Percentiles rank a stretch among this genome's conserved stretches.
phyloP scores from a whole-genome alignment of 1,140 invertebrate species.

The Orchestia grillus region DNA sequence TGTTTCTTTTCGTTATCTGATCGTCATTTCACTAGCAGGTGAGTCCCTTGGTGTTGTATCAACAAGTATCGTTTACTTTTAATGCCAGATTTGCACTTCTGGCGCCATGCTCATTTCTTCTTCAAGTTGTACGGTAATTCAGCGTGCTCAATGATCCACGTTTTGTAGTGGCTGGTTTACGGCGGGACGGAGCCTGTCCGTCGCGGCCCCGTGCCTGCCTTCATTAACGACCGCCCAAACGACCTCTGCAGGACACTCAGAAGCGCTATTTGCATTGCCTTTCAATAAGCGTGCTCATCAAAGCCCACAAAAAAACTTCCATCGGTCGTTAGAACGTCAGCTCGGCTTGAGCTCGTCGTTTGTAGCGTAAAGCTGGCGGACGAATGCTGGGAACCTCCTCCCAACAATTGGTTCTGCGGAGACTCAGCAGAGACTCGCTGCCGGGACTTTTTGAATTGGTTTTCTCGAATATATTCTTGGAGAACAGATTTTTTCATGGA shows the following conservation, averaged over 20 bases:
- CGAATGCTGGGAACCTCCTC: not conserved
- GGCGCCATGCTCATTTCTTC: not conserved
- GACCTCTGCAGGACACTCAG: not conserved
- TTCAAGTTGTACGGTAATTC: not conserved
- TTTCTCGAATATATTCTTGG: not conserved
- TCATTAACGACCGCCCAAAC: not conserved
- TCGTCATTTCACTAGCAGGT: not conserved
- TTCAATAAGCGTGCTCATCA: slow-evolving; percentile 28
- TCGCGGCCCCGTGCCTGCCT: not conserved
- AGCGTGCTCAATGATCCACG: not conserved
- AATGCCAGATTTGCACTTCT: not conserved
- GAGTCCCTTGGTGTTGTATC: not conserved
- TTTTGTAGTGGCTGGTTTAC: not conserved
- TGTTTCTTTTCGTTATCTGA: not conserved
- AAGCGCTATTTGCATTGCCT: slow-evolving; percentile 30
- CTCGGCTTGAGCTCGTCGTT: not conserved
- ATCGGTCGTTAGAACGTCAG: slow-evolving; percentile 19
- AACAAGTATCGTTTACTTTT: not conserved
- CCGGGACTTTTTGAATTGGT: not conserved
- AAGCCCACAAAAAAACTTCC: not conserved
- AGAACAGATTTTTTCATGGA: not conserved
- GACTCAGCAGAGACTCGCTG: not conserved
- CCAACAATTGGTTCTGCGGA: not conserved
- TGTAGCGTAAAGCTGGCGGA: not conserved
- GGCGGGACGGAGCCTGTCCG: not conserved